Evolutionary conservation across 2,797 vertebrate genomes (phyloP), one percentile per base, ranked within the genome.

Genomic region (Sphenodon punctatus): DNA sequence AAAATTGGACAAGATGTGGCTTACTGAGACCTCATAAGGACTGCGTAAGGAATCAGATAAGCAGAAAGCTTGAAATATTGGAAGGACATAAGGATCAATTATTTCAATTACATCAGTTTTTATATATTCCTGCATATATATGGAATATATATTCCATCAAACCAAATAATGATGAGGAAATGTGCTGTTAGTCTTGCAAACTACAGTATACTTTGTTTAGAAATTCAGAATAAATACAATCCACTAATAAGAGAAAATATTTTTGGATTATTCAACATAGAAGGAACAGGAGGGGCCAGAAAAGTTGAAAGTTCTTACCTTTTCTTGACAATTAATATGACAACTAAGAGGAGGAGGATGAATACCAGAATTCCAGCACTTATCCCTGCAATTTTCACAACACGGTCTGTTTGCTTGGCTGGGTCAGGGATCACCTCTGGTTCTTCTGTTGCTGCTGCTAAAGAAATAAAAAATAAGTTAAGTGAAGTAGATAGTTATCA

Each of bases 301-400:
- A 87, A 5, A 87, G 71, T 79, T 14, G 45, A 0, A 49, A 75
- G 73, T 67, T 69, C 97, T 96, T 97, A 99, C 98, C 98, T 99
- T 92, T 99, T 99, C 96, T 99, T 99, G 78, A 99, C 97, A 79
- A 99, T 94, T 88, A 99, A 93, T 94, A 99, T 88, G 92, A 98
- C 97, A 88, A 99, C 97, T 45, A 99, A 97, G 85, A 99, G 97
- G 85, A 99, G 97, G 7, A 99, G 95, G 88, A 99, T 97, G 90
- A 99, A 99, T 88, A 99, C 98, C 68, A 99, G 95, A 81, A 99
- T 97, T 5, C 97, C 98, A 4, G 98, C 97, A 83, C 98, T 99
- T 88, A 99, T 99, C 80, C 98, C 98, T 3, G 98, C 98, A 30
- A 99, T 99, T 94, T 99, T 99, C 93, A 99, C 98, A 87, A 99